Conservation (phyloP, 1,140 invertebrate genomes). For the Trypoxylus dichotomus region DNA sequence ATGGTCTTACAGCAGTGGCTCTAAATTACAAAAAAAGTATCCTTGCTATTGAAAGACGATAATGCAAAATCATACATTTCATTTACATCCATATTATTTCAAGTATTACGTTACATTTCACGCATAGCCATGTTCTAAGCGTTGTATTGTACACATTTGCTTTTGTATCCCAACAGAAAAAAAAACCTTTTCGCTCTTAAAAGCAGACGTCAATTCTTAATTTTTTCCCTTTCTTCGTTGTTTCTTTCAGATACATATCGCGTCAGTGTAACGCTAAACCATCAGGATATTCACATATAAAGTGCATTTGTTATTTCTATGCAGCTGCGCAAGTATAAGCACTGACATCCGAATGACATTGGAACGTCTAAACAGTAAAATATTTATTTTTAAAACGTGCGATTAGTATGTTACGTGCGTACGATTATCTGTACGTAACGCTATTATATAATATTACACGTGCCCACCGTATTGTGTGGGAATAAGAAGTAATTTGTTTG, state of each 20-base stretch:
- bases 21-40: too few relatives aligned
- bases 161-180: background rate
- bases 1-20: too few relatives aligned
- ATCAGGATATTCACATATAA: slow-evolving; percentile 5
- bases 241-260: background rate
- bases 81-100: too few relatives aligned
- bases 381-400: background rate
- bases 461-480: too few relatives aligned
- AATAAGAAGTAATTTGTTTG: too few relatives aligned
- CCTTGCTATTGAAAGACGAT: too few relatives aligned
- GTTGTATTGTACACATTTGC: background rate
- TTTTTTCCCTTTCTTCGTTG: background rate
- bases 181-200: background rate
- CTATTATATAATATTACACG: too few relatives aligned
- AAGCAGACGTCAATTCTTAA: background rate
- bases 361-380: background rate
- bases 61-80: too few relatives aligned
- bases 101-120: too few relatives aligned
- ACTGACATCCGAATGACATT: background rate
- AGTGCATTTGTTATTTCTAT: background rate
- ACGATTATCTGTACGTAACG: too few relatives aligned
- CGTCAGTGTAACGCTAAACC: background rate
- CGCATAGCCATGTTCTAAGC: background rate
- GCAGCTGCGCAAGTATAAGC: background rate
- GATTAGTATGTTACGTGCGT: too few relatives aligned